A percentile compares a stretch with the other conserved stretches of the same genome.
Conservation (phyloP, 2,797 vertebrate genomes). For the Percopsis omiscomaycus region DNA sequence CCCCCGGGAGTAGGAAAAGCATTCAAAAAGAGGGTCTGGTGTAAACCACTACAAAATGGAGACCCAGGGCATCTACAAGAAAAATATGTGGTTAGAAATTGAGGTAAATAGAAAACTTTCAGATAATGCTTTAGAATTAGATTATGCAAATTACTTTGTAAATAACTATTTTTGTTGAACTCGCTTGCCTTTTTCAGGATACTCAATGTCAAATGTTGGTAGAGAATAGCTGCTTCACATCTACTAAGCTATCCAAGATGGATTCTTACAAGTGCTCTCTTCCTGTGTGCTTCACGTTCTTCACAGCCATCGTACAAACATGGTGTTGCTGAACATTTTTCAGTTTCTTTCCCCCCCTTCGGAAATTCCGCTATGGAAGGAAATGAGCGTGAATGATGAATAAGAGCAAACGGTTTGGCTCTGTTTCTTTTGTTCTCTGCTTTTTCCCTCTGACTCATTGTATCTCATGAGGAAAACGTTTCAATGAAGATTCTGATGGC, state of each 20-base stretch:
- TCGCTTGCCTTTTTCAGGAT: background rate
- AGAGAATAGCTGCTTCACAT: conserved; percentile 2
- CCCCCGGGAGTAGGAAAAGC: background rate
- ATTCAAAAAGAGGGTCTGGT: too few relatives aligned
- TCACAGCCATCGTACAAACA: background rate
- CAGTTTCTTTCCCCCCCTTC: too few relatives aligned
- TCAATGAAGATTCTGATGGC: too few relatives aligned
- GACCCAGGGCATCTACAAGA: background rate
- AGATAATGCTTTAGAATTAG: too few relatives aligned
- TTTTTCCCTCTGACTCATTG: background rate
- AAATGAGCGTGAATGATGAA: background rate
- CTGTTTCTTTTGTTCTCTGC: background rate
- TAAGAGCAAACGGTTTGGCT: background rate
- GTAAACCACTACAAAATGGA: background rate
- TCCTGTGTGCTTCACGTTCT: background rate
- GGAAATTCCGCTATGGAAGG: background rate
- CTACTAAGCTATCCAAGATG: background rate
- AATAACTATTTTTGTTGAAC: background rate
- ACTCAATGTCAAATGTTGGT: background rate
- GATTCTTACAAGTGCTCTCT: background rate
- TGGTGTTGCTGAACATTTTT: background rate
- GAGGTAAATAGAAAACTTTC: too few relatives aligned
- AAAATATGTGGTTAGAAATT: too few relatives aligned
- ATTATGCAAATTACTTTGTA: background rate
- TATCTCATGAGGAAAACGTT: background rate